phyloP scores from a whole-genome alignment of 2,888 invertebrate species.

The Spialia ferax region DNA sequence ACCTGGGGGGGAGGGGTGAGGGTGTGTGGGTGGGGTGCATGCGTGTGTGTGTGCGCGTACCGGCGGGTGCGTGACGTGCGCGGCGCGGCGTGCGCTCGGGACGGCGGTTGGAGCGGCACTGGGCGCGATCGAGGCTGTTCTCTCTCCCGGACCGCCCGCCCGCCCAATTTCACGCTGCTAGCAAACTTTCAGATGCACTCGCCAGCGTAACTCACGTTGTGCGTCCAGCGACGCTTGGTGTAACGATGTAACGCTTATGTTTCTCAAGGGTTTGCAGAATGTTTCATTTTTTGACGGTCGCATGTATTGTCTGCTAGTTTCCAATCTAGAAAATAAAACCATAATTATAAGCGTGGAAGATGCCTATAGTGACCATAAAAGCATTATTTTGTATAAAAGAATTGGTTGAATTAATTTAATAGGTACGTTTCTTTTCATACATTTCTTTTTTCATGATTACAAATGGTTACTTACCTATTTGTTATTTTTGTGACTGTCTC shows the following conservation, averaged over 20 bases:
- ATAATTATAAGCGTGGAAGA: too few relatives aligned
- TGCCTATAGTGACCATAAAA: too few relatives aligned
- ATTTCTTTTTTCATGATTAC: too few relatives aligned
- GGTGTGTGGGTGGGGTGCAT: constrained; percentile 58
- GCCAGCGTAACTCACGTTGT: constrained; percentile 21
- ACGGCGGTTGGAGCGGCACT: constrained; percentile 78
- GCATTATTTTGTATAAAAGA: too few relatives aligned
- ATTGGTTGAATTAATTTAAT: too few relatives aligned
- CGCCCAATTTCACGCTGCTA: constrained; percentile 59
- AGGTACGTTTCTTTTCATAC: too few relatives aligned
- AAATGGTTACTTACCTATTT: too few relatives aligned
- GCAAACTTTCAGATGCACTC: constrained; percentile 64
- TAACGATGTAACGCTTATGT: not conserved
- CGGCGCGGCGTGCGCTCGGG: constrained; percentile 79
- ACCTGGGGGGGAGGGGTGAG: constrained; percentile 52
- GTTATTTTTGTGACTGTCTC: too few relatives aligned
- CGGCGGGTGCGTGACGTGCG: constrained; percentile 78
- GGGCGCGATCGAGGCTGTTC: constrained; percentile 62
- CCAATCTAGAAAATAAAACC: not conserved
- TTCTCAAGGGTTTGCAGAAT: not conserved
- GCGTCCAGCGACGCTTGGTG: not conserved
- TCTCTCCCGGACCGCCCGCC: constrained; percentile 65
- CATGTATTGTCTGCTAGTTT: not conserved
- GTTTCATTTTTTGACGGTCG: not conserved
- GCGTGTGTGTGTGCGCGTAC: constrained; percentile 79